Percentiles rank a stretch among this genome's conserved stretches.
These are phyloP conservation scores for Porphyrio hochstetteri DNA, from an alignment of 2,113 vertebrate species.

Conservation along the genomic window DNA sequence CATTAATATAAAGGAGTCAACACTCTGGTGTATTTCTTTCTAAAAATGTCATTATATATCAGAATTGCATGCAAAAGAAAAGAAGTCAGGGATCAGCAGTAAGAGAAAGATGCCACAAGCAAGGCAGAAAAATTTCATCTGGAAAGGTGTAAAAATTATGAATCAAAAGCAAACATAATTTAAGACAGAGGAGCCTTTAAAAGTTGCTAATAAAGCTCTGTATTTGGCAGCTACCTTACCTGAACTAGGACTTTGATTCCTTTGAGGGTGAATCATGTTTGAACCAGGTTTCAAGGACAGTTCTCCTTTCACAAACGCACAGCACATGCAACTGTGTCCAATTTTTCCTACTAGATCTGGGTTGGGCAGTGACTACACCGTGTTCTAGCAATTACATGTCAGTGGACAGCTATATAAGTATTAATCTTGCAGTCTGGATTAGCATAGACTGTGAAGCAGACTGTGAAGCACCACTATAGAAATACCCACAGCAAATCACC, in stretches of 20 bases:
- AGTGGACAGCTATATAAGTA: background rate
- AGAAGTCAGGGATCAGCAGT: background rate
- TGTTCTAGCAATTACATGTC: background rate
- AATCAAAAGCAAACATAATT: background rate
- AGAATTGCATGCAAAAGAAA: background rate
- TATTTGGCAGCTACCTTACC: slow-evolving; percentile 44
- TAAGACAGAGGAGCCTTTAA: slow-evolving; percentile 21
- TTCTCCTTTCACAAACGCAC: background rate
- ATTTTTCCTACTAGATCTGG: background rate
- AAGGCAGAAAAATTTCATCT: background rate
- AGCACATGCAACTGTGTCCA: background rate
- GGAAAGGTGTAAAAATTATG: background rate
- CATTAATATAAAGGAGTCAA: background rate
- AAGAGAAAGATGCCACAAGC: background rate
- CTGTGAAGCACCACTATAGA: background rate
- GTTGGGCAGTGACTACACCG: background rate
- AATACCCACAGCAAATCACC: background rate
- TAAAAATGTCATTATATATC: background rate
- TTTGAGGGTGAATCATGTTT: slow-evolving; percentile 42
- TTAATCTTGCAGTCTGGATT: background rate
- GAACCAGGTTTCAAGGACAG: slow-evolving; percentile 60
- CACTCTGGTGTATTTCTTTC: background rate
- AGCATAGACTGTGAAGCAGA: background rate
- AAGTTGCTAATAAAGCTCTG: slow-evolving; percentile 14
- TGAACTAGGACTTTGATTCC: slow-evolving; percentile 65